A percentile compares a stretch with the other conserved stretches of the same genome.
phyloP scores from a whole-genome alignment of 64 coral and sea anemone genomes.

The Montipora cactus region DNA sequence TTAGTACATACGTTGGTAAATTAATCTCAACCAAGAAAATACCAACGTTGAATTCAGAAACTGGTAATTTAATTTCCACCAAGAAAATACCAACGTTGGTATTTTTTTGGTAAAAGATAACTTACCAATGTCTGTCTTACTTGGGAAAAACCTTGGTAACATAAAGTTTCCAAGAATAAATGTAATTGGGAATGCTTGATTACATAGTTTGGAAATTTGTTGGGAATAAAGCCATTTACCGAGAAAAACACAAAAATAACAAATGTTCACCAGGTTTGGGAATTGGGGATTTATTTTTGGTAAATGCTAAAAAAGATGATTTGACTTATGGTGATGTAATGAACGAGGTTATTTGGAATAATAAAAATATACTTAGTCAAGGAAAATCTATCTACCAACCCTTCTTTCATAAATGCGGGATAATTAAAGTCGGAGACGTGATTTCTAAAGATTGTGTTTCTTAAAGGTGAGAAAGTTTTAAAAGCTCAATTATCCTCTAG shows the following conservation, averaged over 20 bases:
- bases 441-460: too few species aligned
- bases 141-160: not conserved
- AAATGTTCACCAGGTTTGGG: not conserved
- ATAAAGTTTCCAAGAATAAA: not conserved
- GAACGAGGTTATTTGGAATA: too few species aligned
- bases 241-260: not conserved
- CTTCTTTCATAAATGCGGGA: too few species aligned
- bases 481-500: too few species aligned
- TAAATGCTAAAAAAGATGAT: too few species aligned
- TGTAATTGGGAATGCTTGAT: not conserved
- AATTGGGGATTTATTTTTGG: not conserved
- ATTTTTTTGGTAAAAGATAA: conserved; percentile 5
- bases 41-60: not conserved
- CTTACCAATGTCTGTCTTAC: conserved; percentile 12
- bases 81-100: conserved; percentile 5
- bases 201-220: not conserved
- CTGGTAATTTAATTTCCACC: not conserved
- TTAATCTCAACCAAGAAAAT: conserved; percentile 1
- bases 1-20: not conserved
- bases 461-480: too few species aligned
- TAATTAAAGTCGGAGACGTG: too few species aligned
- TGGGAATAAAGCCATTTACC: conserved; percentile 7
- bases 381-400: too few species aligned
- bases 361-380: too few species aligned
- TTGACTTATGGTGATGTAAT: too few species aligned